Base-by-base conservation (phyloP, 1,140 invertebrate genomes). In the Odontomachus brunneus region DNA sequence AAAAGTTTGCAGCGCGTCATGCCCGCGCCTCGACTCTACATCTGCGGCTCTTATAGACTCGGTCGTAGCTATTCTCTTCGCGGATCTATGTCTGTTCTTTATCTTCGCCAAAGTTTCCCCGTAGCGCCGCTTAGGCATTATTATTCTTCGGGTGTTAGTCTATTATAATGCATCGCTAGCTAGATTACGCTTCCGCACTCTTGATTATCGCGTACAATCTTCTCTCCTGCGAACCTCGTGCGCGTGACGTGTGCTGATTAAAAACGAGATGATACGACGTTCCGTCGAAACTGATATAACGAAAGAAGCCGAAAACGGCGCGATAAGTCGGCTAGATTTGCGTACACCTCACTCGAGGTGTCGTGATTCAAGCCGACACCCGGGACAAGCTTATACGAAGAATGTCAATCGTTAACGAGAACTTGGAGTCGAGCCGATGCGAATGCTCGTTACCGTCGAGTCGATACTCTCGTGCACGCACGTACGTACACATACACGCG, bases 351-450 rank as follows among this genome's bases (percentile, higher is more conserved):
- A 17, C 57, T 22, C 17, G 24, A 19, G 22, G 17, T 33, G 17
- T 33, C 2, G 26, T 24, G 44, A 80, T 24, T 55, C 22, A 24
- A 48, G 15, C 22, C 15, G n/a, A 24, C 26, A 38, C 53, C 33
- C 33, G 48, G 55, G 38, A 19, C 59, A 59, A 80, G 71, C 29
- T 80, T 69, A 15, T 29, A 80, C 24, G 26, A 78, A 78, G 29
- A 59, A 62, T 75, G 75, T 84, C 85, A 72, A 65, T 84, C 65
- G 75, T 38, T 44, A 63, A 71, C 59, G 53, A 81, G 65, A 48
- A 73, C 24, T 84, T 51, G 57, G 62, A 80, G 48, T 71, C 82
- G 67, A 87, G 72, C 65, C 69, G 60, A 78, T 66, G 60, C 51
- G 17, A 73, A 87, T n/a, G 33, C 67, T 69, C 38, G 69, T 73